These are phyloP conservation scores for Apogon talboti DNA, from an alignment of 2,797 vertebrate genomes.

Conservation along the genomic window DNA sequence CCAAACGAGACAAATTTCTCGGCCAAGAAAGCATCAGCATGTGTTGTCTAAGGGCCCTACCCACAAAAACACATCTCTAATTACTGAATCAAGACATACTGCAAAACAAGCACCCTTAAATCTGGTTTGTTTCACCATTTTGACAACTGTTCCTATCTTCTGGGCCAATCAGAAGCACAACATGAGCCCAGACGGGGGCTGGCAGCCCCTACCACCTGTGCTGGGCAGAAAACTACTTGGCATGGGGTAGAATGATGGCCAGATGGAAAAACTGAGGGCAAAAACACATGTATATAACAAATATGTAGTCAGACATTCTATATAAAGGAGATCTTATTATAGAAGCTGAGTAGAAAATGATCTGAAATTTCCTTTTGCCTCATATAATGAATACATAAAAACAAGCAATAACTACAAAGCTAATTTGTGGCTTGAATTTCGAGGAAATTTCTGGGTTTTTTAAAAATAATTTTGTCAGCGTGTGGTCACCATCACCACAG, in stretches of 20 bases:
- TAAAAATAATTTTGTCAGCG: too few species aligned
- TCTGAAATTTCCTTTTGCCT: background rate
- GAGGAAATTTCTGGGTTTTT: too few species aligned
- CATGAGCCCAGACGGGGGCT: constrained; percentile 33
- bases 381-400: background rate
- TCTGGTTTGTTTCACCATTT: constrained; percentile 44
- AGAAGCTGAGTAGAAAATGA: background rate
- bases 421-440: background rate
- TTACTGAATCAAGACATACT: constrained; percentile 35
- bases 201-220: constrained; percentile 49
- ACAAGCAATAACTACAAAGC: background rate
- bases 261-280: constrained; percentile 44
- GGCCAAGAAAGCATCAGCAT: constrained; percentile 16
- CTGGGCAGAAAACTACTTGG: constrained; percentile 45
- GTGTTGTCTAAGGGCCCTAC: constrained; percentile 4
- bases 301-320: background rate
- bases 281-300: background rate
- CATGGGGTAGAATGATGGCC: constrained; percentile 27
- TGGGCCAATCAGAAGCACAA: constrained; percentile 49
- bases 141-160: constrained; percentile 50
- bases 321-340: background rate
- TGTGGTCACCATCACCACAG: constrained; percentile 4
- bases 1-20: constrained; percentile 24
- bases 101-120: constrained; percentile 55
- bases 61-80: constrained; percentile 33